Base-by-base conservation (phyloP, 2,113 vertebrate species). In the Etheostoma spectabile region DNA sequence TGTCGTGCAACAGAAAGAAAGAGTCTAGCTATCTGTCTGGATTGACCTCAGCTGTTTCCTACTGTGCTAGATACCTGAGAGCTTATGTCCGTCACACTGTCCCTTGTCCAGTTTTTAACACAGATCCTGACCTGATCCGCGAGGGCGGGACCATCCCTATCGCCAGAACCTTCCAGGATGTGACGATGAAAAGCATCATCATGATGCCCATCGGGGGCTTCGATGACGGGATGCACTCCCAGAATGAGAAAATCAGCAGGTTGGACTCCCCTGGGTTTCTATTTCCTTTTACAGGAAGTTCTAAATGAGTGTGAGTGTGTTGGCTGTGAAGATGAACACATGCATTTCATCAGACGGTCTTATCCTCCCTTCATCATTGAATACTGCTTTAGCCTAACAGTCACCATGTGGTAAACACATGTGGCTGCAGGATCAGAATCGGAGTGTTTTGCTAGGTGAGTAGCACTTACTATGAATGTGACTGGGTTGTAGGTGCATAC, bases 241-340 rank as follows among this genome's bases (percentile, higher is more conserved):
- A 96, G 88, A 96, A 96, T 7, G 95, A 96, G 89, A 96, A 96
- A 69, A 95, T 96, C 16, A 95, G 93, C 95, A 95, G 95, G 95
- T 96, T 38, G 46, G 86, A 72, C 60, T 35, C 4, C 19, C 8
- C 6, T 18, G 22, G 63, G 24, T 46, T 62, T 16, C 12, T 3
- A 16, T 51, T 46, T 67, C 1, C 13, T 51, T 57, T n/a, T 73
- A 61, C 15, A 70, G 27, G 18, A 51, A 2, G 12, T 15, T 59
- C 45, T 15, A 48, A 19, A 30, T 16, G 27, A 27, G 27, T 27
- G 27, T n/a, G 6, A 24, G 21, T 19, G 18, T 65, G 14, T 35
- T 42, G 15, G 11, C 19, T 21, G 22, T 33, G 46, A 10, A n/a
- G 24, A 53, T 30, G 6, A 22, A 4, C 56, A 60, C 13, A 21